Conservation (phyloP, 2,113 vertebrate species). For the Saimiri boliviensis region DNA sequence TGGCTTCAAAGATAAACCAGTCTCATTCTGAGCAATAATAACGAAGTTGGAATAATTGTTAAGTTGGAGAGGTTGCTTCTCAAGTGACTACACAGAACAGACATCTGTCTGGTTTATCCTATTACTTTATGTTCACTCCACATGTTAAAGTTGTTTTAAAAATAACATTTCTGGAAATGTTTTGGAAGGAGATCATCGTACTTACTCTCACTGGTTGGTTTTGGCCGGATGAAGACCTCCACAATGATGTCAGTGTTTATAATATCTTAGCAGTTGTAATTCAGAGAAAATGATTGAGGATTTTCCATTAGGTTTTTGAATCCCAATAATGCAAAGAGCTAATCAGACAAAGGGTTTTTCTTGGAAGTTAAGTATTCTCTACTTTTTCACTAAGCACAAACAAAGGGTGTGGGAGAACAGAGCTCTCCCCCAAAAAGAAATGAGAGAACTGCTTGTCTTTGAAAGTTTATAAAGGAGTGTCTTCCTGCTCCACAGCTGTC, state of each 20-base stretch:
- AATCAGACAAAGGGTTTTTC: background rate
- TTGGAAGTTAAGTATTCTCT: background rate
- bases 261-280: background rate
- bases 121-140: background rate
- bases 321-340: background rate
- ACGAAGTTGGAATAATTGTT: background rate
- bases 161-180: background rate
- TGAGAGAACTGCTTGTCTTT: background rate
- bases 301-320: background rate
- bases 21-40: background rate
- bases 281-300: background rate
- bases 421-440: background rate
- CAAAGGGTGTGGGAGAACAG: background rate
- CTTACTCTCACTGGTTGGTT: background rate
- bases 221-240: background rate
- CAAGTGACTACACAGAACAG: background rate
- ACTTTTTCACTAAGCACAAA: background rate
- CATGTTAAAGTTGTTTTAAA: background rate
- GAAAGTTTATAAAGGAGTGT: background rate
- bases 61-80: background rate
- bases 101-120: background rate
- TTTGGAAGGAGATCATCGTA: background rate
- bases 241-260: background rate
- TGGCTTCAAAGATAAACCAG: background rate
- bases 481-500: conserved; percentile 30